These are phyloP conservation scores for Eurosta solidaginis DNA, from an alignment of 1,140 invertebrate genomes.

Conservation along the genomic window DNA sequence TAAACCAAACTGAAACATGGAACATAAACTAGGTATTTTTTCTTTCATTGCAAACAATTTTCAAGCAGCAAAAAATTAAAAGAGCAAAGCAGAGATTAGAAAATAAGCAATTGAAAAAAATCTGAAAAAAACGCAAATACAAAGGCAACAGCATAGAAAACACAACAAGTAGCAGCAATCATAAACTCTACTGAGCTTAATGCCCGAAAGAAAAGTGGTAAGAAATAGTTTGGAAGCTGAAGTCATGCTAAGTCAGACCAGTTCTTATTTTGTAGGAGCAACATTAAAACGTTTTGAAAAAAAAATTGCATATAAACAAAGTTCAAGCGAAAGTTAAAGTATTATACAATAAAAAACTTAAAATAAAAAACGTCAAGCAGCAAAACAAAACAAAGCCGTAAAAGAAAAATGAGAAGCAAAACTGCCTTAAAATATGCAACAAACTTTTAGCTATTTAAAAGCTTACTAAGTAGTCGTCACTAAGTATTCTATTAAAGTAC, in stretches of 20 bases:
- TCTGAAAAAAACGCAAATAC: background rate
- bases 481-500: constrained; percentile 17
- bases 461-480: constrained; percentile 2
- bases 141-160: background rate
- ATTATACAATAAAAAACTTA: background rate
- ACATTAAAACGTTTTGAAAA: background rate
- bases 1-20: background rate
- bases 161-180: background rate
- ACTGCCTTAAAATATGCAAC: constrained; percentile 24
- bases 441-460: constrained; percentile 19
- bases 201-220: background rate
- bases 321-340: background rate
- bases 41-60: background rate
- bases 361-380: background rate
- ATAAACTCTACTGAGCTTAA: background rate
- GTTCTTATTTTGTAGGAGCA: background rate
- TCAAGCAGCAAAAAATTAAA: background rate
- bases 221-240: background rate
- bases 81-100: background rate
- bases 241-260: constrained; percentile 13
- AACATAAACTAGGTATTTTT: constrained; percentile 11
- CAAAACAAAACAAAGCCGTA: background rate
- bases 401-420: background rate
- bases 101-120: background rate
- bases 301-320: background rate